phyloP scores from a whole-genome alignment of 2,888 invertebrate genomes.

The Cataglyphis altisquamis region DNA sequence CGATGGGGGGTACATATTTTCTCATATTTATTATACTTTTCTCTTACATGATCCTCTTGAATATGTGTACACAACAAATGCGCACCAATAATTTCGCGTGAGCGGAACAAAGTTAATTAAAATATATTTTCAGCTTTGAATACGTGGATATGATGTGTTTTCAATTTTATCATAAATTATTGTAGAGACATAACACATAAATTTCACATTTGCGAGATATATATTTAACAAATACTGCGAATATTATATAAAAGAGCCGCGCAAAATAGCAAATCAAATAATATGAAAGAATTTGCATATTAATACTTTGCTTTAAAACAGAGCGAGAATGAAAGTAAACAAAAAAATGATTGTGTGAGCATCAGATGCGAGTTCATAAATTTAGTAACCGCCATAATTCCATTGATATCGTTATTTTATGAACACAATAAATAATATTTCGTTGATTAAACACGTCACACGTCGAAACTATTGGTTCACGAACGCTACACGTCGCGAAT shows the following conservation, averaged over 20 bases:
- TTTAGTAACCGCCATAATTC: not conserved
- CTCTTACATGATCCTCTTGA: slow-evolving; percentile 14
- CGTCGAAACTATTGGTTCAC: slow-evolving; percentile 48
- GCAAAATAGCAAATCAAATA: slow-evolving; percentile 15
- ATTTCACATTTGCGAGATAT: slow-evolving; percentile 13
- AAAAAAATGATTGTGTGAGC: not conserved
- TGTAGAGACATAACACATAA: slow-evolving; percentile 8
- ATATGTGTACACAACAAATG: not conserved
- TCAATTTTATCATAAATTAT: slow-evolving; percentile 18
- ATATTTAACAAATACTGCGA: not conserved
- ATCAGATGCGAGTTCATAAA: not conserved
- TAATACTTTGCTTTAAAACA: not conserved
- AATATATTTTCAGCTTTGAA: slow-evolving; percentile 39
- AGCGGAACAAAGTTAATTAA: slow-evolving; percentile 25
- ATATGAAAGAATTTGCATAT: slow-evolving; percentile 4
- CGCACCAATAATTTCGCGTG: slow-evolving; percentile 45
- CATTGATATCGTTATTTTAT: slow-evolving; percentile 21
- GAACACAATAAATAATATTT: slow-evolving; percentile 7
- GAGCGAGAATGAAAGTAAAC: slow-evolving; percentile 4
- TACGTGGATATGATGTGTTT: slow-evolving; percentile 21
- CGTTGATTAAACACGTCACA: slow-evolving; percentile 4
- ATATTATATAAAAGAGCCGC: not conserved
- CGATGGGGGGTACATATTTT: slow-evolving; percentile 71
- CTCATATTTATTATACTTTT: slow-evolving; percentile 22
- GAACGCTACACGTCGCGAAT: slow-evolving; percentile 20